Percentiles rank a stretch among this genome's conserved stretches.
Conservation (phyloP, 2,888 invertebrate genomes). For the Rhorus exstirpatorius region DNA sequence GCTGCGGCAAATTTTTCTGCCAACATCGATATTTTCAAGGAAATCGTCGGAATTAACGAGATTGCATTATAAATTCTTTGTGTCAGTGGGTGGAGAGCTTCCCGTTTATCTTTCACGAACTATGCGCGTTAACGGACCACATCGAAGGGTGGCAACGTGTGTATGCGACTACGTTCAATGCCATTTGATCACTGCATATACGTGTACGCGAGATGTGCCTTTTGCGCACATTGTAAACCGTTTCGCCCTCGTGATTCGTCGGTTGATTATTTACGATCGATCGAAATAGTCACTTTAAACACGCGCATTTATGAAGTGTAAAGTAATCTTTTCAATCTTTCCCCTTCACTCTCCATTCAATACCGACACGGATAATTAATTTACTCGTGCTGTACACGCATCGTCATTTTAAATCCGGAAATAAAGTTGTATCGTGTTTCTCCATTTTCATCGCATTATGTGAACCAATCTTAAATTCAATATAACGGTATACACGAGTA, state of each 20-base stretch:
- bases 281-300: slow-evolving; percentile 52
- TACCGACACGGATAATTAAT: slow-evolving; percentile 56
- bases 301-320: slow-evolving; percentile 68
- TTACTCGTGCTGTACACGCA: slow-evolving; percentile 27
- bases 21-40: slow-evolving; percentile 41
- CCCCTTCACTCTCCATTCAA: slow-evolving; percentile 52
- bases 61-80: slow-evolving; percentile 69
- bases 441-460: neutral
- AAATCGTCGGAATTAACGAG: slow-evolving; percentile 60
- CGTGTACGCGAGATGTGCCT: slow-evolving; percentile 10
- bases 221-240: slow-evolving; percentile 55
- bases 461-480: slow-evolving; percentile 1
- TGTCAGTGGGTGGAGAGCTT: slow-evolving; percentile 50
- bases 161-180: slow-evolving; percentile 11
- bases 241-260: slow-evolving; percentile 60
- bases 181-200: slow-evolving; percentile 7
- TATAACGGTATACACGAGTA: neutral
- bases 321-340: slow-evolving; percentile 66
- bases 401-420: slow-evolving; percentile 28
- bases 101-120: slow-evolving; percentile 53
- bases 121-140: slow-evolving; percentile 62
- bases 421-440: slow-evolving; percentile 1
- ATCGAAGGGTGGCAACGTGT: slow-evolving; percentile 58
- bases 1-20: slow-evolving; percentile 29
- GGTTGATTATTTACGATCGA: slow-evolving; percentile 65